A percentile compares a stretch with the other conserved stretches of the same genome.
phyloP scores from a whole-genome alignment of 2,113 vertebrate genomes.

The Colossoma macropomum region DNA sequence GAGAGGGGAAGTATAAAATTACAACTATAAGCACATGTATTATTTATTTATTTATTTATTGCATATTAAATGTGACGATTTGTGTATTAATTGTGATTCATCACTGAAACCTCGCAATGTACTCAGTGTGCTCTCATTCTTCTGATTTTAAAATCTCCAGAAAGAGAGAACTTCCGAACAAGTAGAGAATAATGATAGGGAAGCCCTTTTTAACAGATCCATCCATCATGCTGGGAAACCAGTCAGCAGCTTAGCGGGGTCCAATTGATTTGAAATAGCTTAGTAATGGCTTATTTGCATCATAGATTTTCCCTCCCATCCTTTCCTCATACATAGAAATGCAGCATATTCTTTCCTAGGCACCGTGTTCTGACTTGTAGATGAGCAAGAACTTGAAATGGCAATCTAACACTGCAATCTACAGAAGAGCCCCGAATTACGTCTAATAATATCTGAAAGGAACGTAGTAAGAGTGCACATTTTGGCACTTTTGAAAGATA shows the following conservation, averaged over 20 bases:
- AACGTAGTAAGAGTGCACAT: not conserved
- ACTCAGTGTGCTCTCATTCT: not conserved
- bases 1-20: too few relatives aligned
- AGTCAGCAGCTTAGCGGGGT: slow-evolving; percentile 27
- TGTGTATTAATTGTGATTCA: not conserved
- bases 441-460: not conserved
- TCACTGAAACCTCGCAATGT: not conserved
- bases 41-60: too few relatives aligned
- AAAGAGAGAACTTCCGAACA: slow-evolving; percentile 5
- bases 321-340: not conserved
- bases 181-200: slow-evolving; percentile 24
- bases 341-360: not conserved
- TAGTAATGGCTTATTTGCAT: slow-evolving; percentile 36
- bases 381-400: not conserved
- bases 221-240: slow-evolving; percentile 30
- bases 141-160: not conserved
- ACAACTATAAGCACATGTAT: too few relatives aligned
- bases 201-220: slow-evolving; percentile 19
- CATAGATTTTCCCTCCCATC: slow-evolving; percentile 38
- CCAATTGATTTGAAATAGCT: slow-evolving; percentile 41
- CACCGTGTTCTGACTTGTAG: not conserved
- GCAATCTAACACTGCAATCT: not conserved
- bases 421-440: not conserved
- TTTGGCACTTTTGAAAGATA: too few relatives aligned
- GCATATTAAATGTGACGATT: too few relatives aligned